Evolutionary conservation across 2,888 invertebrate genomes (phyloP), one percentile per base, ranked within the genome.

Genomic region (Scotopteryx bipunctaria): DNA sequence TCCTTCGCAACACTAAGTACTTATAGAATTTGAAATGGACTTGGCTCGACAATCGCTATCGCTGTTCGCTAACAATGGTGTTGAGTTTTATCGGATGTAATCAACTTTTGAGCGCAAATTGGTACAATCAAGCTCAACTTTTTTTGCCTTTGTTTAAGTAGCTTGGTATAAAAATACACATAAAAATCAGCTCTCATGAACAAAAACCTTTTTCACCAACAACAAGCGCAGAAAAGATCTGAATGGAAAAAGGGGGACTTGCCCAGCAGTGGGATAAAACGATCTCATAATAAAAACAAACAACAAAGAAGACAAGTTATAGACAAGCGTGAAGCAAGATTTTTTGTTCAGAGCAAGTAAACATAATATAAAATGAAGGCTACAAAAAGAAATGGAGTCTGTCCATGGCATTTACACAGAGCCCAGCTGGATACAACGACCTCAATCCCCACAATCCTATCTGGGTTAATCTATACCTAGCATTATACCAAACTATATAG

Each of bases 61-160:
- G 48, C 3, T 16, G 1, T 38, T 19, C 21, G 13, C 41, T 57
- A 60, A 67, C 66, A 64, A 66, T 64, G 45, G 51, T 13, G 42
- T 8, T 19, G n/a, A n/a, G n/a, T 31, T 57, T 59, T 66, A 66
- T 60, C 50, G 52, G 17, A 36, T 47, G 59, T 55, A 61, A 59
- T 66, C 57, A 63, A 67, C 55, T 50, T 56, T 59, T 63, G 59
- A 45, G 61, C 60, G 57, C 56, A 62, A 72, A 71, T 71, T 67
- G 67, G 73, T 70, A 71, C 64, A 64, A 50, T 54, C 64, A 50
- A 35, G 53, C 47, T 17, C 46, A 54, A 42, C 4, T 5, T n/a
- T n/a, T n/a, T n/a, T n/a, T n/a, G n/a, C n/a, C n/a, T n/a, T n/a
- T n/a, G n/a, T n/a, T n/a, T n/a, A n/a, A n/a, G n/a, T n/a, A n/a